Base-by-base conservation (phyloP, 2,888 invertebrate genomes). In the Acanthosepion pharaonis region DNA sequence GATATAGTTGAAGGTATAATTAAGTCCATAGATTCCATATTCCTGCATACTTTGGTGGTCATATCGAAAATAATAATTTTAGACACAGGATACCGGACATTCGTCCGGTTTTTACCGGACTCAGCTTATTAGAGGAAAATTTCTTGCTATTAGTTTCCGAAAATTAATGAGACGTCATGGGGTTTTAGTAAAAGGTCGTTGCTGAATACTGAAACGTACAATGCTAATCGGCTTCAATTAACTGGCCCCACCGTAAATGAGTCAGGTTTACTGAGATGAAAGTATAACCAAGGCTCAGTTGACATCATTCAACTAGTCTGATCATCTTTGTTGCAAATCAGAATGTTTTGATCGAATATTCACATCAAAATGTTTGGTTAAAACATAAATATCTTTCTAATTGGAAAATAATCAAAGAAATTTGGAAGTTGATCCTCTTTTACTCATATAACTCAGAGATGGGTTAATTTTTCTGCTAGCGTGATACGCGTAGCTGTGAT, bases 131-230 rank as follows among this genome's bases (percentile, higher is more conserved):
- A 33, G 33, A 78, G 0, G 78, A 4, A n/a, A 33, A 5, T 33
- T 78, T 78, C 15, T n/a, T n/a, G n/a, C n/a, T 15, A 33, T 78
- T 78, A 33, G 78, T 9, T 33, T 33, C n/a, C n/a, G 78, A 78
- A 78, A 78, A 78, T 78, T 78, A 78, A 78, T 78, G 78, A 78
- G 78, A 78, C n/a, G n/a, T 78, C 78, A 78, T 33, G 78, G n/a
- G n/a, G 33, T 33, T 33, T 78, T 78, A 11, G 5, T 8, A 59
- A 15, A 78, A 78, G 78, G 33, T n/a, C 15, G 18, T 33, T n/a
- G 0, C n/a, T 78, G n/a, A 20, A n/a, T 11, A 33, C 15, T 5
- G 18, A 11, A n/a, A 78, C n/a, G 33, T 33, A 33, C 18, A 78
- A 5, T n/a, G n/a, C n/a, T 11, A 20, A 15, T 33, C 33, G 8